Evolutionary conservation across 2,888 invertebrate genomes (phyloP), one percentile per base, ranked within the genome.

Genomic region (Portevinia maculata): DNA sequence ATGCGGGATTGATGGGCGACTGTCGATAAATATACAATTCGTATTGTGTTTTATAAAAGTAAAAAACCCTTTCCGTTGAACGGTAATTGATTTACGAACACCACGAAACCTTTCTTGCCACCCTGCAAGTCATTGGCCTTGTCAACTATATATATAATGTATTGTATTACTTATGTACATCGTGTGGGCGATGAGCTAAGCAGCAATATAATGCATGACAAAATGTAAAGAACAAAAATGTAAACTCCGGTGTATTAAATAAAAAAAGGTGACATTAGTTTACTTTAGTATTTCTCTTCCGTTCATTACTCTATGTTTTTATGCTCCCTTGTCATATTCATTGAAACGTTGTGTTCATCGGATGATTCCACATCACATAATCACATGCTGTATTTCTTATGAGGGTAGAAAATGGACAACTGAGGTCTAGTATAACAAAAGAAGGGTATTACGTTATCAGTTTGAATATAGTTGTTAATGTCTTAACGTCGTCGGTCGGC

Each of bases 31-130:
- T 30, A 32, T 13, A n/a, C 30, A 30, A 48, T 30, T 17, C 6
- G 37, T 9, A 15, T 50, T 19, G 24, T 34, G 15, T 15, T 34
- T 39, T 48, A 39, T 41, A 32, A 64, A 59, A 34, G 28, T 17
- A 28, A 8, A 3, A 19, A 50, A 52, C 50, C 55, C 32, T 74
- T 50, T 21, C 30, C 37, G 15, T 24, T 21, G 57, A 44, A 67
- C 44, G 52, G 19, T 60, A 52, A 75, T 67, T 75, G 37, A 60
- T 67, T 59, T 59, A 65, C 59, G 50, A 75, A 67, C 52, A 50
- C 65, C 28, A 55, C 15, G 6, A 46, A 30, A 30, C n/a, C 19
- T 50, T n/a, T 44, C 34, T 37, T 13, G 13, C 37, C 50, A 41
- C 52, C 17, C n/a, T 60, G 24, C 17, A 52, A 32, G 11, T 9